Evolutionary conservation across 1,140 invertebrate genomes (phyloP).

Genomic region (Scaptomyza montana): DNA sequence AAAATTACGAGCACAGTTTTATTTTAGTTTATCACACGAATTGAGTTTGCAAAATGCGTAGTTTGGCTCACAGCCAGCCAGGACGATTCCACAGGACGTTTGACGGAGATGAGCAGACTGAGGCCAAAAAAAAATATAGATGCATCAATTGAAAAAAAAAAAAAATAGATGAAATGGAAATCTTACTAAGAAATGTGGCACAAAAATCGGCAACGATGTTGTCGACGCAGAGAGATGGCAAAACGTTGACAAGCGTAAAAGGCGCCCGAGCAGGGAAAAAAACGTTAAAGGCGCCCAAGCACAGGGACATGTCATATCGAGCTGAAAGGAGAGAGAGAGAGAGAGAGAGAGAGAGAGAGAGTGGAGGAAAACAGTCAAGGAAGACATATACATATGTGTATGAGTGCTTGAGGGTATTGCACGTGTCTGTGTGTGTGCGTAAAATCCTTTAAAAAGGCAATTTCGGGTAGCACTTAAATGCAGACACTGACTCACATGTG

Average conservation of each 20-base stretch:
- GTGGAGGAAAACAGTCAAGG: constrained; percentile 32
- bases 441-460: constrained; percentile 82
- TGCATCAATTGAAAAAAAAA: constrained; percentile 70
- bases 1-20: constrained; percentile 71
- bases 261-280: constrained; percentile 23
- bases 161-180: background rate
- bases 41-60: constrained; percentile 74
- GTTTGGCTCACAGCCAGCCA: constrained; percentile 22
- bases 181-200: constrained; percentile 56
- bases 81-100: too few relatives aligned
- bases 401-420: constrained; percentile 8
- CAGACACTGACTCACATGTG: constrained; percentile 52
- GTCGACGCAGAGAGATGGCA: constrained; percentile 33
- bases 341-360: background rate
- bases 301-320: constrained; percentile 30
- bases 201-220: constrained; percentile 49
- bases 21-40: constrained; percentile 80
- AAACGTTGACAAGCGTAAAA: constrained; percentile 57
- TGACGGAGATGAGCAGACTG: background rate
- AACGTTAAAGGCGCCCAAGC: constrained; percentile 13
- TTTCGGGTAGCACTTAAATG: constrained; percentile 80
- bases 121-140: constrained; percentile 47
- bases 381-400: constrained; percentile 45
- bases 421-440: constrained; percentile 39
- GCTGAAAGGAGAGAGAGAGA: background rate